Conservation (phyloP, 2,888 invertebrate genomes). For the Callinectes sapidus region DNA sequence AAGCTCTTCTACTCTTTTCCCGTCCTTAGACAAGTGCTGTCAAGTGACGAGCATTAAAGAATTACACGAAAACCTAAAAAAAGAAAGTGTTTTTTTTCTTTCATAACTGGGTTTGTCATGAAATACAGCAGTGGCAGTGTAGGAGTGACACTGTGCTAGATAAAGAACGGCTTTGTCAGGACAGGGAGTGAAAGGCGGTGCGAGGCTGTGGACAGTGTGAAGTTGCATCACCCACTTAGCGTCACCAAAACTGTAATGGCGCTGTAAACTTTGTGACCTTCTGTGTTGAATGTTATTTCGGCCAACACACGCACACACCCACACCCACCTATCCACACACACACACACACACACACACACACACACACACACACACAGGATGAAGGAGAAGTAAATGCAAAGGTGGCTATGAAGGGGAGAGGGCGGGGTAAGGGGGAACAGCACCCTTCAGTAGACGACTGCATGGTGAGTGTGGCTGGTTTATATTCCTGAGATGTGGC, state of each 20-base stretch:
- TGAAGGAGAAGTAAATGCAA: background rate
- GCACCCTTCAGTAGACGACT: background rate
- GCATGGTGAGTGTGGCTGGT: background rate
- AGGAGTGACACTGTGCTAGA: background rate
- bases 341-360: conserved; percentile 21
- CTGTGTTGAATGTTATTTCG: background rate
- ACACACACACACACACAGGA: conserved; percentile 18
- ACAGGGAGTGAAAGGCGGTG: background rate
- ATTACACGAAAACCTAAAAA: background rate
- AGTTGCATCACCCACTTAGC: background rate
- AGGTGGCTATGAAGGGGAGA: too few relatives aligned
- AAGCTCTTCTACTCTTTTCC: background rate
- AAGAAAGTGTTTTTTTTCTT: background rate
- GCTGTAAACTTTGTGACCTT: background rate
- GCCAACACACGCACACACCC: background rate
- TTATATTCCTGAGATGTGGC: background rate
- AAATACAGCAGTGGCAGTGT: background rate
- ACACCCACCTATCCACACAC: background rate
- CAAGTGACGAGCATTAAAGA: background rate
- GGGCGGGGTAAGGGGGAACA: background rate
- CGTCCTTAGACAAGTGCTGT: background rate
- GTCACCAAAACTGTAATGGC: background rate
- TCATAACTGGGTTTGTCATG: background rate
- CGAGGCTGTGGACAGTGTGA: background rate
- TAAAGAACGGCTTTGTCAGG: background rate